A percentile compares a stretch with the other conserved stretches of the same genome.
Conservation (phyloP, 2,113 vertebrate species). For the Lutjanus erythropterus region DNA sequence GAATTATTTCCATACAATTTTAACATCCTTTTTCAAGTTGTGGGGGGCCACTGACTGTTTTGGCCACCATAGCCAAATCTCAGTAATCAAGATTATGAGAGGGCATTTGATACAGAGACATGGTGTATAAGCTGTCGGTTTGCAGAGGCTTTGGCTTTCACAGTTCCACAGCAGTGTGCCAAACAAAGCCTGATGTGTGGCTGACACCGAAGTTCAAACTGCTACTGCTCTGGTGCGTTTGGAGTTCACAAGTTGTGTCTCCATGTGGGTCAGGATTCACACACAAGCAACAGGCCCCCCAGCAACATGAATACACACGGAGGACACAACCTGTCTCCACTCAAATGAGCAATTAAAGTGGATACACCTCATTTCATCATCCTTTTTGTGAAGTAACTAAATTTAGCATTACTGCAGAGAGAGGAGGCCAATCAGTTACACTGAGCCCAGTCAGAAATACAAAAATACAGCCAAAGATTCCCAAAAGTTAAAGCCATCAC, state of each 20-base stretch:
- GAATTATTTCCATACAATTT: constrained; percentile 55
- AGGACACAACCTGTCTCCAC: background rate
- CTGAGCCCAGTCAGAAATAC: background rate
- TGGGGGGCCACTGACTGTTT: constrained; percentile 26
- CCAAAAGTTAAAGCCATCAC: constrained; percentile 14
- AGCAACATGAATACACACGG: background rate
- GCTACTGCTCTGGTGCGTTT: background rate
- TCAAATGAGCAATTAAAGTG: background rate
- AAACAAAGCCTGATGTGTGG: constrained; percentile 27
- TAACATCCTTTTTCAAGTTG: constrained; percentile 45
- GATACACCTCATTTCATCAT: background rate
- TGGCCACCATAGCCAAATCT: constrained; percentile 55
- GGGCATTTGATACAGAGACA: constrained; percentile 65
- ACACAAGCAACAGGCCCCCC: background rate
- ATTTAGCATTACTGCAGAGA: background rate
- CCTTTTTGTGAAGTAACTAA: background rate
- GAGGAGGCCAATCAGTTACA: background rate
- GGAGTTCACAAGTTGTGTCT: background rate
- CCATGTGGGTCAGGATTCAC: background rate
- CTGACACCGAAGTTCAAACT: background rate
- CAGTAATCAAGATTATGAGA: constrained; percentile 68
- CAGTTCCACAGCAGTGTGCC: background rate
- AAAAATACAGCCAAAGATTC: constrained; percentile 28
- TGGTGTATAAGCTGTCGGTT: constrained; percentile 40
- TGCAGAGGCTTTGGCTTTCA: background rate